Percentiles rank a stretch among this genome's conserved stretches.
These are phyloP conservation scores for Ormyrus nitidulus DNA, from an alignment of 2,888 invertebrate species.

Conservation along the genomic window DNA sequence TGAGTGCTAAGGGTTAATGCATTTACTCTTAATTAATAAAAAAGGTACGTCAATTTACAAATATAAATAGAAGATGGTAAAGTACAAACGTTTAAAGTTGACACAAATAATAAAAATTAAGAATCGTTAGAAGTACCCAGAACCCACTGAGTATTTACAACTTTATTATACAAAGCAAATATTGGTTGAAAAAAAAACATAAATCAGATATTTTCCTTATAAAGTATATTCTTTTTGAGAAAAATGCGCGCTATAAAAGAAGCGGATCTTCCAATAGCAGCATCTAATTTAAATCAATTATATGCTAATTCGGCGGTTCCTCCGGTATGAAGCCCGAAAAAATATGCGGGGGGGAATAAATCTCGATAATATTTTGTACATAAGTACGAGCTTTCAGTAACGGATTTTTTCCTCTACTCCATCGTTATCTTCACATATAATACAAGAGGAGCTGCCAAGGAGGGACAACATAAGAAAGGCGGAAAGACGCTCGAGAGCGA, in stretches of 20 bases:
- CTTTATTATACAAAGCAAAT: no score
- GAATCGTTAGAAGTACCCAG: no score
- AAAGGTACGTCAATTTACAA: no score
- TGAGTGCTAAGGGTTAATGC: no score
- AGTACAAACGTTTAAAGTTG: no score
- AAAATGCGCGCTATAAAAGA: no score
- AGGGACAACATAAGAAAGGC: not conserved
- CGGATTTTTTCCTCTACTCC: not conserved
- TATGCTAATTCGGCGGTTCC: conserved; percentile 9
- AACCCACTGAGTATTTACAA: no score
- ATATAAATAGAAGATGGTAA: no score
- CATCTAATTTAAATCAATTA: conserved; percentile 40
- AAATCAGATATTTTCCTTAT: not conserved
- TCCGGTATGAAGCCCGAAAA: not conserved
- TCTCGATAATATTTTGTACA: conserved; percentile 27
- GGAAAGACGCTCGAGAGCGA: no score
- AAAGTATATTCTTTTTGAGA: not conserved
- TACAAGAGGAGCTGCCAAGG: not conserved
- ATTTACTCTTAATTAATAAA: no score
- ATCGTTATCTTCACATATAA: not conserved
- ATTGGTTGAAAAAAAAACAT: not conserved
- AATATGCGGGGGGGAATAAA: conserved; percentile 7
- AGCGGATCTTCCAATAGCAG: no score
- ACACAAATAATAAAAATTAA: no score
- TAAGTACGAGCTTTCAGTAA: conserved; percentile 7